Evolutionary conservation across 2,888 invertebrate genomes (phyloP).

Genomic region (Cheilosia pagana): DNA sequence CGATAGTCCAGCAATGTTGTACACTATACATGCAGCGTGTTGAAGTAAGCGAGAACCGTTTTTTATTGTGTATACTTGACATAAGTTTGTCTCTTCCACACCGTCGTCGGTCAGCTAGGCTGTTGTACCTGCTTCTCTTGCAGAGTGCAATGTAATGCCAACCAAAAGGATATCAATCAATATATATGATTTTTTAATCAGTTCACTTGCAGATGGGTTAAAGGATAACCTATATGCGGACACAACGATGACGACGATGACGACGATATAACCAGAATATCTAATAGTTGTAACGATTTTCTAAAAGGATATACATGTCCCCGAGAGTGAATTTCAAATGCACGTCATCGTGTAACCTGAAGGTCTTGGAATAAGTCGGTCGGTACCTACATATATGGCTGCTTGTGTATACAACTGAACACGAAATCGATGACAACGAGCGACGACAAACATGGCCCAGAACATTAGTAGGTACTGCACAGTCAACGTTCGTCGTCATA

Average conservation of each 20-base stretch:
- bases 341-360: slow-evolving; percentile 51
- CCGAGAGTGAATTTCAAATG: slow-evolving; percentile 61
- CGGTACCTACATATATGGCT: not conserved
- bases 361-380: slow-evolving; percentile 11
- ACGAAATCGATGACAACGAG: slow-evolving; percentile 55
- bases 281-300: slow-evolving; percentile 71
- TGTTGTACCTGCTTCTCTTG: not conserved
- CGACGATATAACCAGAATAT: slow-evolving; percentile 58
- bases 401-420: slow-evolving; percentile 32
- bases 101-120: not conserved
- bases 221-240: slow-evolving; percentile 18
- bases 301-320: slow-evolving; percentile 61
- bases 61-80: slow-evolving; percentile 44
- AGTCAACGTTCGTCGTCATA: slow-evolving; percentile 26
- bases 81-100: slow-evolving; percentile 60
- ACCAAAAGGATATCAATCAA: slow-evolving; percentile 65
- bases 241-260: too few species aligned
- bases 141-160: slow-evolving; percentile 29
- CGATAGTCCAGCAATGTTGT: not conserved
- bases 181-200: slow-evolving; percentile 72
- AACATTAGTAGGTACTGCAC: slow-evolving; percentile 25
- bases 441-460: slow-evolving; percentile 35
- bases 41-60: not conserved
- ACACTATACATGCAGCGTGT: not conserved
- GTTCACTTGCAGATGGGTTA: slow-evolving; percentile 2